These are phyloP conservation scores for Dromas ardeola DNA, from an alignment of 2,113 vertebrate species.

Conservation along the genomic window DNA sequence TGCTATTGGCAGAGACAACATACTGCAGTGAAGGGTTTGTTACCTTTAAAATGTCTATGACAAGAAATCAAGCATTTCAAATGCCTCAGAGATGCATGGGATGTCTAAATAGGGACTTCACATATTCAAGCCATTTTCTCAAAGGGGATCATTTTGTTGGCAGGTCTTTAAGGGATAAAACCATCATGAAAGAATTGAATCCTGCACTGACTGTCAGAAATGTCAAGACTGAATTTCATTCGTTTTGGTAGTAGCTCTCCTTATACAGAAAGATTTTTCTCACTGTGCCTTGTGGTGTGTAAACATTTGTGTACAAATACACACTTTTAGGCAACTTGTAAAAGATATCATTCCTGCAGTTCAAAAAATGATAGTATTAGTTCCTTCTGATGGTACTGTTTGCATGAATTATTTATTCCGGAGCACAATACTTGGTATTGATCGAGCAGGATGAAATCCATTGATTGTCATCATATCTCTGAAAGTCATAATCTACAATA, in stretches of 20 bases:
- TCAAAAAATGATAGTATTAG: neutral
- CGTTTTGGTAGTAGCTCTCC: neutral
- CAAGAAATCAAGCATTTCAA: slow-evolving; percentile 9
- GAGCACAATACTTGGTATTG: neutral
- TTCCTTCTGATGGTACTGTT: neutral
- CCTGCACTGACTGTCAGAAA: neutral
- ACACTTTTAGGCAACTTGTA: neutral
- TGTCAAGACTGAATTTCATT: neutral
- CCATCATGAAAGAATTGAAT: neutral
- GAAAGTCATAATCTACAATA: neutral
- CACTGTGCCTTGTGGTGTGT: neutral
- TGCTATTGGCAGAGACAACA: neutral
- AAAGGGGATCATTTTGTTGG: slow-evolving; percentile 10
- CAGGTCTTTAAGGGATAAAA: slow-evolving; percentile 15
- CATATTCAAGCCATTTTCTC: neutral
- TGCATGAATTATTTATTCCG: neutral
- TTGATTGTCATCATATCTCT: neutral
- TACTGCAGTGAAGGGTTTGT: neutral
- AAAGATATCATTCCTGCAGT: neutral
- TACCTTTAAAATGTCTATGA: neutral
- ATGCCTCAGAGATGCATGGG: neutral
- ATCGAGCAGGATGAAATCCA: neutral
- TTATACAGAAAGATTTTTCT: neutral
- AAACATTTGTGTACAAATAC: neutral
- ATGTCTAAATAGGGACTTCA: neutral